Evolutionary conservation across 2,888 invertebrate species (phyloP), one percentile per base, ranked within the genome.

Genomic region (Acanthosepion lycidas): DNA sequence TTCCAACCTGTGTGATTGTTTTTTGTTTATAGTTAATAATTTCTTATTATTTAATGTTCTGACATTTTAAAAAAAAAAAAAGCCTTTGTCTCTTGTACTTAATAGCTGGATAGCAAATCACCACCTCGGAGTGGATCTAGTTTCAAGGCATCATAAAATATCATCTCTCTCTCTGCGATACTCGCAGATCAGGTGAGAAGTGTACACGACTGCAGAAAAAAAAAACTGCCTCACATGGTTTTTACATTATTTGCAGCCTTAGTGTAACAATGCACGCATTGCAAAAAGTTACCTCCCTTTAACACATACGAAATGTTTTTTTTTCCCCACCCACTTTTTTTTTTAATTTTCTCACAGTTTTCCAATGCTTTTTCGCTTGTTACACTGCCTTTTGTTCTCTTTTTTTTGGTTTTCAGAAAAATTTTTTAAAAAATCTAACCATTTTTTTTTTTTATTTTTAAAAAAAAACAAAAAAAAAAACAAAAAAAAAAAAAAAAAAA

Each of bases 61-160:
- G 78, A n/a, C n/a, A 12, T 78, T 15, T 78, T 42, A 42, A 42
- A 42, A 42, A 42, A 33, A 33, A 33, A 33, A 78, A 78, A 78
- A n/a, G 15, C 33, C 8, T 78, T 33, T 78, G 78, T 78, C 78
- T 78, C 78, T 78, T 78, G n/a, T 78, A 78, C 78, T 78, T 78
- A n/a, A 78, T 78, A 78, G 78, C 78, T 15, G 78, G 78, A 78
- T 78, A 78, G 78, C 78, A n/a, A n/a, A 78, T n/a, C 78, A n/a
- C 78, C 78, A 78, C 78, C 78, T 78, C 78, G 78, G 28, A 78
- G 78, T 78, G 78, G 78, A 78, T 78, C 78, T 78, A n/a, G 78
- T 78, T 78, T n/a, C 78, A 78, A 78, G 78, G 3, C 78, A 78
- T 78, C 78, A 9, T 78, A 78, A 78, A 5, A n/a, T 78, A 78